A percentile compares a stretch with the other conserved stretches of the same genome.
These are phyloP conservation scores for Phaonia tiefii DNA, from an alignment of 2,888 invertebrate genomes.

Conservation along the genomic window DNA sequence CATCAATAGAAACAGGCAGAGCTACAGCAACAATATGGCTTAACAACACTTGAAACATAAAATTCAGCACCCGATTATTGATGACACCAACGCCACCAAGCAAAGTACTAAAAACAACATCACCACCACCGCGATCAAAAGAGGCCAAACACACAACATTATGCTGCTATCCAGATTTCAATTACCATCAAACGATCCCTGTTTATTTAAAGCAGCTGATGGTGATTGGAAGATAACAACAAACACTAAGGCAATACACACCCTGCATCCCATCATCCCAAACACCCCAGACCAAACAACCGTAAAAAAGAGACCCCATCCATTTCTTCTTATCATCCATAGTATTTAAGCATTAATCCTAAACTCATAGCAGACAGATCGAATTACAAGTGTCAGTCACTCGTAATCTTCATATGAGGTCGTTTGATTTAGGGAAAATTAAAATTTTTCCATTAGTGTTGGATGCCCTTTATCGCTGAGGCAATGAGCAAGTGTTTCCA, in stretches of 20 bases:
- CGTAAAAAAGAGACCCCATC: constrained; percentile 30
- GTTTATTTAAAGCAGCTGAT: constrained; percentile 60
- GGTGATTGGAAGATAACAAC: constrained; percentile 51
- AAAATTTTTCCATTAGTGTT: neutral
- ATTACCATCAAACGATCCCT: neutral
- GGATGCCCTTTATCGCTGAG: too few relatives aligned
- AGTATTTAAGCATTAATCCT: neutral
- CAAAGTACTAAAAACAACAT: neutral
- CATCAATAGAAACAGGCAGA: constrained; percentile 39
- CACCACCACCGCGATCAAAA: neutral
- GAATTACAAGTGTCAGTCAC: constrained; percentile 39
- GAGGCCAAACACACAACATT: neutral
- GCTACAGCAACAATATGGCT: neutral
- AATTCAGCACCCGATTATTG: constrained; percentile 57
- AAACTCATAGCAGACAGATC: constrained; percentile 13
- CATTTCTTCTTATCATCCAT: neutral
- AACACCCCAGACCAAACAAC: neutral
- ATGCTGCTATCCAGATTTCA: neutral
- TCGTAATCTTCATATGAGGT: constrained; percentile 26
- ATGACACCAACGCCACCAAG: constrained; percentile 40
- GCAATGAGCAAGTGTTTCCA: constrained; percentile 46
- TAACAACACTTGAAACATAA: constrained; percentile 62
- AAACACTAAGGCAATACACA: constrained; percentile 38
- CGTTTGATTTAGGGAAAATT: neutral
- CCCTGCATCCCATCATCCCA: neutral